Percentiles rank a stretch among this genome's conserved stretches.
phyloP scores from a whole-genome alignment of 2,113 vertebrate genomes.

The Alligator sinensis region DNA sequence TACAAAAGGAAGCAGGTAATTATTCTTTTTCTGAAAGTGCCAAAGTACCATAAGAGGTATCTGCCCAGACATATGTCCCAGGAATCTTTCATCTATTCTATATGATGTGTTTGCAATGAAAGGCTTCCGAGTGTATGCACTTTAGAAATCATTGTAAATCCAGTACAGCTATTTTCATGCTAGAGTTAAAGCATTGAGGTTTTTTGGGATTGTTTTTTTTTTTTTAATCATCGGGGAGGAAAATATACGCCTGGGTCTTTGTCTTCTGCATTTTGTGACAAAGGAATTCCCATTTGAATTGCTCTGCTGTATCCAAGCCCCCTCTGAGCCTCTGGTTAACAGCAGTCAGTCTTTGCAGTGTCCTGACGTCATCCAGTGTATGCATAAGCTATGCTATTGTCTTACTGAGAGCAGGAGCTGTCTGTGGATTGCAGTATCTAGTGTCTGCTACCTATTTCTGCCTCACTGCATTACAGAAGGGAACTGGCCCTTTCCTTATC shows the following conservation, averaged over 20 bases:
- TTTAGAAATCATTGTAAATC: neutral
- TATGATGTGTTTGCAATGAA: neutral
- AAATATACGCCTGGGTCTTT: conserved; percentile 63
- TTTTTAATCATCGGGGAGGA: conserved; percentile 5
- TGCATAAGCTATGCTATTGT: conserved; percentile 92
- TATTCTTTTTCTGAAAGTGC: neutral
- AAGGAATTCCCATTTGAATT: conserved; percentile 80
- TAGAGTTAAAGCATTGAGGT: neutral
- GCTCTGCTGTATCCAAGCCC: conserved; percentile 69
- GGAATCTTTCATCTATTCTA: conserved; percentile 7
- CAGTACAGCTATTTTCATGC: neutral
- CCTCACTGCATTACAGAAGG: conserved; percentile 62
- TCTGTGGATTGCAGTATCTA: conserved; percentile 82
- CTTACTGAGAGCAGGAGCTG: conserved; percentile 84
- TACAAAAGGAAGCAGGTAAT: too few species aligned
- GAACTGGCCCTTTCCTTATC: conserved; percentile 61
- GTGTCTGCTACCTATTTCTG: conserved; percentile 76
- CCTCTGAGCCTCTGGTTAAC: conserved; percentile 78
- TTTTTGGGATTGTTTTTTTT: neutral
- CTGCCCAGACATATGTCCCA: conserved; percentile 2
- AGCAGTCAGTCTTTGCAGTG: conserved; percentile 82
- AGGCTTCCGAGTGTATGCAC: neutral
- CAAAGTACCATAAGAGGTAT: rapidly evolving
- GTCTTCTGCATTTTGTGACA: conserved; percentile 79
- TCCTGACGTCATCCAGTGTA: conserved; percentile 90